Evolutionary conservation across 2,797 vertebrate genomes (phyloP).

Genomic region (Podargus strigoides): DNA sequence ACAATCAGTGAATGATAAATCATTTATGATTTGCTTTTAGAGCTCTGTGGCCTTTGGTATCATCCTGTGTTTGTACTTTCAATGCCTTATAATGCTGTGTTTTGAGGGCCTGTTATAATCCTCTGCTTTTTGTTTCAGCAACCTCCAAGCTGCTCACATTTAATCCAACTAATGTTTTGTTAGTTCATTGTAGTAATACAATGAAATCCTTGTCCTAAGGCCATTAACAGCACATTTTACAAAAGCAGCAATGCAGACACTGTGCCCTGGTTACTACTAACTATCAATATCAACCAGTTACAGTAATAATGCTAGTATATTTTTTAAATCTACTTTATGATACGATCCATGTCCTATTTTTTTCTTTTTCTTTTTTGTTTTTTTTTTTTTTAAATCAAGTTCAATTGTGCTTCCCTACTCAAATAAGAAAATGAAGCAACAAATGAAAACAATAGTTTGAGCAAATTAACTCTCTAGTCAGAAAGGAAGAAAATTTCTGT

Average conservation of each 20-base stretch:
- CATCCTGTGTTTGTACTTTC: neutral
- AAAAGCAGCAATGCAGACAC: neutral
- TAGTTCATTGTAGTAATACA: neutral
- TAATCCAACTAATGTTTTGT: neutral
- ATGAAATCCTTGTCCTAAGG: neutral
- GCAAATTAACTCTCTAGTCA: neutral
- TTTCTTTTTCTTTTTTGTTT: neutral
- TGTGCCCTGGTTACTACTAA: neutral
- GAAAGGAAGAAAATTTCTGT: neutral
- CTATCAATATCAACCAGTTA: neutral
- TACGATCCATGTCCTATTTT: fast-evolving
- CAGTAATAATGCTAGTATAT: fast-evolving
- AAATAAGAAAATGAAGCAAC: neutral
- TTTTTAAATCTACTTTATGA: neutral
- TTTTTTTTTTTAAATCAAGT: neutral
- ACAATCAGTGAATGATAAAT: neutral
- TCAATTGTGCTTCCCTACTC: neutral
- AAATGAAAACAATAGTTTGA: neutral
- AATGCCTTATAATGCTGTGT: neutral
- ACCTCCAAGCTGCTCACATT: neutral
- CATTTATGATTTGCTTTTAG: neutral
- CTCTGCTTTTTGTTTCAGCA: neutral
- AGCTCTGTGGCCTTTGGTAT: neutral
- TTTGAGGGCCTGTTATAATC: neutral
- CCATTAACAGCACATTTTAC: neutral